A percentile compares a stretch with the other conserved stretches of the same genome.
These are phyloP conservation scores for Clostera curtula DNA, from an alignment of 2,888 invertebrate species.

Conservation along the genomic window DNA sequence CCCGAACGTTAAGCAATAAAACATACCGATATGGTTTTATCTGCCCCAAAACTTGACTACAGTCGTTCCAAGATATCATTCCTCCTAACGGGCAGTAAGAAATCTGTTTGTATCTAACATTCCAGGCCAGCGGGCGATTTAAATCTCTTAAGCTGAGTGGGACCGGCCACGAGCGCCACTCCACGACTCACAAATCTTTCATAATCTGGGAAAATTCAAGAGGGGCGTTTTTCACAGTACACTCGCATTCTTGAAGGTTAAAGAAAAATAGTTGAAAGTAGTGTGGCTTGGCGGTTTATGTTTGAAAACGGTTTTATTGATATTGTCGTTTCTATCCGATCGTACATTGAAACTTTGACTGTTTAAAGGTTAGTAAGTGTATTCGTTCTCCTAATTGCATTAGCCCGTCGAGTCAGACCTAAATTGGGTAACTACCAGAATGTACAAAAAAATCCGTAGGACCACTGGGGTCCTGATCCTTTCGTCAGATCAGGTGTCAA, in stretches of 20 bases:
- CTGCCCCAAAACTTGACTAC: constrained; percentile 27
- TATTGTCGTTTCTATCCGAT: no score
- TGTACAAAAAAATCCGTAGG: no score
- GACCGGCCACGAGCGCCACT: constrained; percentile 60
- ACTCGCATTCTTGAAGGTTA: constrained; percentile 35
- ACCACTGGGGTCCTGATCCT: no score
- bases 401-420: no score
- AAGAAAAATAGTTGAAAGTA: no score
- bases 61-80: constrained; percentile 39
- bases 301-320: no score
- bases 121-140: constrained; percentile 70
- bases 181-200: constrained; percentile 73
- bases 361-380: no score
- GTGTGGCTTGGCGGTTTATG: no score
- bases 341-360: no score
- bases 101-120: constrained; percentile 72
- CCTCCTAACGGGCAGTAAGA: constrained; percentile 47
- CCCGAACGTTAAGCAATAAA: constrained; percentile 19
- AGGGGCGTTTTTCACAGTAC: constrained; percentile 66
- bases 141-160: constrained; percentile 71
- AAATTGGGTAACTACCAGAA: no score
- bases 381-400: no score
- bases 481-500: no score
- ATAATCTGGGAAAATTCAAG: constrained; percentile 64
- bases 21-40: constrained; percentile 27